These are phyloP conservation scores for Kuschelorhynchus macadamiae DNA, from an alignment of 2,888 invertebrate species.

Conservation along the genomic window DNA sequence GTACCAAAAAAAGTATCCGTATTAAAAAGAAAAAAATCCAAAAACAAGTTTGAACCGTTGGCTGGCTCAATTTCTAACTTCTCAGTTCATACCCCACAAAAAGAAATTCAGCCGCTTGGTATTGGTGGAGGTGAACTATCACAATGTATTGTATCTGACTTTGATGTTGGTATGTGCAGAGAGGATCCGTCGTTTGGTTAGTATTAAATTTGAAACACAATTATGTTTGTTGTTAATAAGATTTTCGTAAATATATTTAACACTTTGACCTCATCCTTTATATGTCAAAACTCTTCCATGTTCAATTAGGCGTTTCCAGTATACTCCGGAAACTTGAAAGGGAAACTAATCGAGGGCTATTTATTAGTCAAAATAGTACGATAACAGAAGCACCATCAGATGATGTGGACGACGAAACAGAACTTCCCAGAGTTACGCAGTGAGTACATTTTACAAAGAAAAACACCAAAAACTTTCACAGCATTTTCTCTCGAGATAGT, in stretches of 20 bases:
- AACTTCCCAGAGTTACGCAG: constrained; percentile 78
- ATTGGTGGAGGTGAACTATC: constrained; percentile 54
- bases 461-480: too few relatives aligned
- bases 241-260: too few relatives aligned
- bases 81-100: constrained; percentile 57
- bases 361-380: constrained; percentile 77
- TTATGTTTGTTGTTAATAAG: too few relatives aligned
- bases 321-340: constrained; percentile 70
- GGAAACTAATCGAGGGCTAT: constrained; percentile 67
- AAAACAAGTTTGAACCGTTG: constrained; percentile 75
- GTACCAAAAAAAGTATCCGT: constrained; percentile 83
- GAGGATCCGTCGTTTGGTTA: constrained; percentile 75
- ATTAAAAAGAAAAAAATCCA: constrained; percentile 78
- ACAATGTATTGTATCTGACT: constrained; percentile 73
- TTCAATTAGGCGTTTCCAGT: constrained; percentile 66
- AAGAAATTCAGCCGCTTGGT: constrained; percentile 46
- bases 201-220: neutral
- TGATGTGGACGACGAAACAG: constrained; percentile 76
- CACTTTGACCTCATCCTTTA: too few relatives aligned
- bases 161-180: constrained; percentile 77
- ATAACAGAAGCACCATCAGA: constrained; percentile 80
- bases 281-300: too few relatives aligned
- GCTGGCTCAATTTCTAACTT: constrained; percentile 55
- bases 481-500: too few relatives aligned
- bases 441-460: constrained; percentile 65